Evolutionary conservation across 2,888 invertebrate genomes (phyloP), one percentile per base, ranked within the genome.

Genomic region (Bugulina stolonifera): DNA sequence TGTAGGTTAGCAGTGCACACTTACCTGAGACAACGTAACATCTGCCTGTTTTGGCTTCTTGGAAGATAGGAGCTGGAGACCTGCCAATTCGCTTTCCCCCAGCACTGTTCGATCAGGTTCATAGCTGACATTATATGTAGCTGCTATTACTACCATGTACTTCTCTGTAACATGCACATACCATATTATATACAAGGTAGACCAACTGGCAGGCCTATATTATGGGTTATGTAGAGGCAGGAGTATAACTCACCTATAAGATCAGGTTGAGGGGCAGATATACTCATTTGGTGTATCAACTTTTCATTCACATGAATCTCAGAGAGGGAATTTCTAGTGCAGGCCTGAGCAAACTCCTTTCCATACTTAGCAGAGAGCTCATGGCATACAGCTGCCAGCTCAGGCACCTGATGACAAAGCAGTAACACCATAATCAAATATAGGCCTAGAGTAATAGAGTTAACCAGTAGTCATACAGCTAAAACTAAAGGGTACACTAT

Each of bases 141-240:
- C 94, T 0, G 98, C 95, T 78, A 99, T 99, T 86, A 97, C 98
- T 79, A 96, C 91, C 78, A 98, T 86, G 87, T 90, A 87, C 81
- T 92, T 93, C 83, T 99, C 99, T 5, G 32, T 27, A 64, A 57
- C 52, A 18, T 14, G n/a, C n/a, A n/a, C n/a, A n/a, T n/a, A n/a
- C n/a, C n/a, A n/a, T n/a, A n/a, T n/a, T n/a, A n/a, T n/a, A n/a
- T n/a, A n/a, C n/a, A n/a, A n/a, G n/a, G n/a, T n/a, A n/a, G n/a
- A n/a, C n/a, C n/a, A n/a, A n/a, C n/a, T n/a, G n/a, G n/a, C n/a
- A n/a, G n/a, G n/a, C n/a, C n/a, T n/a, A n/a, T n/a, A n/a, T n/a
- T n/a, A n/a, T n/a, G n/a, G n/a, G n/a, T n/a, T n/a, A n/a, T n/a
- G n/a, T n/a, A n/a, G n/a, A n/a, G n/a, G n/a, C n/a, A n/a, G n/a